A percentile compares a stretch with the other conserved stretches of the same genome.
phyloP scores from a whole-genome alignment of 1,140 invertebrate genomes.

The Drosophila chauvacae region DNA sequence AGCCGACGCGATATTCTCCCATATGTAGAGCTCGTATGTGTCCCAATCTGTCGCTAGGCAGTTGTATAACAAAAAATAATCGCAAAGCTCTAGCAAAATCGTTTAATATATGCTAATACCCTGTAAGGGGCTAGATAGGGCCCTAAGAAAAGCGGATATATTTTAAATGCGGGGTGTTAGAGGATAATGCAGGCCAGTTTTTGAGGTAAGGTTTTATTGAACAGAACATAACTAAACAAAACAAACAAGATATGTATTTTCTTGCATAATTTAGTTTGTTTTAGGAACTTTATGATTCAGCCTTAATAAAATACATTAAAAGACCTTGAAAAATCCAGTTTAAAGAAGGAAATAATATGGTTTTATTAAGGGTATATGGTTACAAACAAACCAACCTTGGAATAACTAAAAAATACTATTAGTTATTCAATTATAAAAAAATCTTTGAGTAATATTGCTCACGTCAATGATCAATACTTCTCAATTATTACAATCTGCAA shows the following conservation, averaged over 20 bases:
- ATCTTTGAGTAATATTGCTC: neutral
- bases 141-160: neutral
- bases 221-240: neutral
- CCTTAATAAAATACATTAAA: no score
- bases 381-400: neutral
- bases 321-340: neutral
- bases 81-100: slow-evolving; percentile 8
- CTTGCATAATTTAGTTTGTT: no score
- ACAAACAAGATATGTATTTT: no score
- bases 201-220: no score
- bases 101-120: slow-evolving; percentile 21
- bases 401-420: no score
- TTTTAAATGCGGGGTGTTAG: neutral
- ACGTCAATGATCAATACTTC: neutral
- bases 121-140: slow-evolving; percentile 5
- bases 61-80: slow-evolving; percentile 48
- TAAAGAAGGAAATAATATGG: neutral
- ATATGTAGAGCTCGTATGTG: slow-evolving; percentile 15
- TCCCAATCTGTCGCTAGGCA: slow-evolving; percentile 47
- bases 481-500: neutral
- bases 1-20: slow-evolving; percentile 58
- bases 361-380: neutral
- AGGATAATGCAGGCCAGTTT: no score
- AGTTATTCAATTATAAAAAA: neutral
- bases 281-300: no score